Conservation (phyloP, 1,140 invertebrate species). For the Probaryconus sp. region DNA sequence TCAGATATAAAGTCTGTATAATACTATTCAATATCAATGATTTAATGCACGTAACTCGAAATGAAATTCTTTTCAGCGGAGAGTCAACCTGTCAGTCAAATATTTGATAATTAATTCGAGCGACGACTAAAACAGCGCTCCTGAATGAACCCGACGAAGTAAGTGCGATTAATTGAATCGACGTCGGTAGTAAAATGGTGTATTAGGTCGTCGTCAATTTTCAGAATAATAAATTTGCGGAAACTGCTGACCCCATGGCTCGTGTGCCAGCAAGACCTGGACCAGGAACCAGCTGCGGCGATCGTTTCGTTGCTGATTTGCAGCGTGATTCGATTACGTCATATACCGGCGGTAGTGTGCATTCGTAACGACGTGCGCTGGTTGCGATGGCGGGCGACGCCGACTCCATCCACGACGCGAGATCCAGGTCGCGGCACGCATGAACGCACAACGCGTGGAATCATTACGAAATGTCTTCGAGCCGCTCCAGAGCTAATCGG, state of each 20-base stretch:
- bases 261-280: constrained; percentile 8
- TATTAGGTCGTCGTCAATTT: neutral
- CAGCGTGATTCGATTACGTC: constrained; percentile 54
- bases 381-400: constrained; percentile 51
- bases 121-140: too few relatives aligned
- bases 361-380: constrained; percentile 46
- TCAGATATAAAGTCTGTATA: too few relatives aligned
- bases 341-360: constrained; percentile 42
- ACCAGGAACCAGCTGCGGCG: constrained; percentile 43
- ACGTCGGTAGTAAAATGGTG: neutral
- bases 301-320: constrained; percentile 55
- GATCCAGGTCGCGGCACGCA: constrained; percentile 76
- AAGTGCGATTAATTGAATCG: neutral
- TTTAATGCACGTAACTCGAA: too few relatives aligned
- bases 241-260: constrained; percentile 44
- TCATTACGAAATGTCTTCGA: constrained; percentile 74
- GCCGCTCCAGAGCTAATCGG: constrained; percentile 52
- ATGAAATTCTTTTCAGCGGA: too few relatives aligned
- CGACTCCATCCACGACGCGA: constrained; percentile 57
- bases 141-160: too few relatives aligned
- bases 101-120: too few relatives aligned
- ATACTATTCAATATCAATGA: too few relatives aligned
- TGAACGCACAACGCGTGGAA: constrained; percentile 72
- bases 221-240: constrained; percentile 36
- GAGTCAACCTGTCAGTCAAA: too few relatives aligned